Base-by-base conservation (phyloP, 2,113 vertebrate genomes). In the Forbesichthys agassizii region DNA sequence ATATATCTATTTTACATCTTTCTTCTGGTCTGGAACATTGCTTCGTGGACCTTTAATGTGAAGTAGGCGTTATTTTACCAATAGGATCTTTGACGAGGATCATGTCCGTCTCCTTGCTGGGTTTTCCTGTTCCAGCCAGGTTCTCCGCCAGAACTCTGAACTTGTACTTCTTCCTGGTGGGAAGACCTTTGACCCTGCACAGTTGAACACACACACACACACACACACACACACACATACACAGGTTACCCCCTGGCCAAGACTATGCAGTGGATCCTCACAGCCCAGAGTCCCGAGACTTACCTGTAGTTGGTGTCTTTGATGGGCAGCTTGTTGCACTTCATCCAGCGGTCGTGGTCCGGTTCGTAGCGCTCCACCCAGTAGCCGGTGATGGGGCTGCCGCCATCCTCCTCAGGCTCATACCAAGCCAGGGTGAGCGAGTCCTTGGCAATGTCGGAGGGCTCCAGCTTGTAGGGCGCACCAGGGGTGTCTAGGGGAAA, bases 101-200 rank as follows among this genome's bases (percentile, higher is more conserved):
- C 8, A 86, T 93, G 33, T 98, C 96, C 0, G 97, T 98, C 83
- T 95, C 95, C 85, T 91, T 93, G 92, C 98, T 99, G 82, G 98
- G 96, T 86, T 98, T 98, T 88, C 98, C 97, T 79, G 95, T 94
- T 87, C 98, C 98, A 81, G 98, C 95, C 81, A 98, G 91, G 90
- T 99, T 99, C 90, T 99, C 96, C 82, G 98, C 98, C 83, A 98
- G 86, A 65, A 99, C 96, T 81, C 98, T 95, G 93, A 99, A 99
- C 93, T 95, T 98, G 48, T 96, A 98, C 77, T 99, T 99, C 92
- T 99, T 99, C 92, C 97, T 98, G 83, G 97, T 97, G 33, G 95
- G 95, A 83, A 99, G 94, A 68, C 98, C 98, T 94, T 98, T 99
- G 54, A 97, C 94, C 84, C 98, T 98, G 86, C 73, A 74, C 74